A percentile compares a stretch with the other conserved stretches of the same genome.
phyloP scores from a whole-genome alignment of 2,888 invertebrate genomes.

The Rotaria sp. region DNA sequence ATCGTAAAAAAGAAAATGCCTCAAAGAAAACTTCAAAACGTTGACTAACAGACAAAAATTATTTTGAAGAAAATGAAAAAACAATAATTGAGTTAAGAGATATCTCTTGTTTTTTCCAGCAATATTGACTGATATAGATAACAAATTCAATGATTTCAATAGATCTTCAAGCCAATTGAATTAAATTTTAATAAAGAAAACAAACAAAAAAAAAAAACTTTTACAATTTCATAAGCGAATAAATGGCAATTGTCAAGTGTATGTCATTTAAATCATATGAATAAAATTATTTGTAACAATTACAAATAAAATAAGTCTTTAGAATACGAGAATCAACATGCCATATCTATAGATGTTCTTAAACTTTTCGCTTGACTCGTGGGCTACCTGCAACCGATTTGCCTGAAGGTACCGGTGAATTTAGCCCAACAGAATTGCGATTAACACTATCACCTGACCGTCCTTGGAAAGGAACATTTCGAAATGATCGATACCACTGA shows the following conservation, averaged over 20 bases:
- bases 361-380: not conserved
- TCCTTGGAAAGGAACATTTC: not conserved
- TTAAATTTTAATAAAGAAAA: not conserved
- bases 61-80: no score
- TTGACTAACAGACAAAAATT: not conserved
- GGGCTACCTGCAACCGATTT: not conserved
- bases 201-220: not conserved
- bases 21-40: not conserved
- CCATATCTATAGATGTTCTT: not conserved
- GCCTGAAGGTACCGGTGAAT: not conserved
- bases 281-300: not conserved
- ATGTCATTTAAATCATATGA: not conserved
- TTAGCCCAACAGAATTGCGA: not conserved
- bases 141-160: not conserved
- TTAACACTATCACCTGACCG: not conserved
- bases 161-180: not conserved
- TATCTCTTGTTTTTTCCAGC: not conserved
- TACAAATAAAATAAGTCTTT: not conserved
- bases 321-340: not conserved
- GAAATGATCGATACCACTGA: not conserved
- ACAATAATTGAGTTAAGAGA: not conserved
- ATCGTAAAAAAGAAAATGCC: not conserved
- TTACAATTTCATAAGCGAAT: not conserved
- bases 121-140: not conserved
- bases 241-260: no score